Evolutionary conservation across 1,140 invertebrate species (phyloP).

Genomic region (Musca vetustissima): DNA sequence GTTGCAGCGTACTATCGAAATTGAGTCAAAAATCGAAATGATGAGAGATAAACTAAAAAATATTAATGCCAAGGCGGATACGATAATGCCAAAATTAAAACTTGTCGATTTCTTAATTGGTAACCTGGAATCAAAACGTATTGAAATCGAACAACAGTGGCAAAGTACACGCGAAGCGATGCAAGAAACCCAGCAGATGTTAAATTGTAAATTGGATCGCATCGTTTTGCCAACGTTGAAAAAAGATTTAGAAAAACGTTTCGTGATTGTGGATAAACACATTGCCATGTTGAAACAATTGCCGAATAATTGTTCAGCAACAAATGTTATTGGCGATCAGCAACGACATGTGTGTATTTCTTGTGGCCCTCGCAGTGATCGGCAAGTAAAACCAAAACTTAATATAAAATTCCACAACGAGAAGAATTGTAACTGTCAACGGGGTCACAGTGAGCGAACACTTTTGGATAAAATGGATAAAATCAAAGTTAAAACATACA

Average conservation of each 20-base stretch:
- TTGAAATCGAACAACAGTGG: conserved; percentile 39
- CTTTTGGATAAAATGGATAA: conserved; percentile 10
- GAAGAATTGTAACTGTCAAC: too few relatives aligned
- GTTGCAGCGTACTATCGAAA: conserved; percentile 33
- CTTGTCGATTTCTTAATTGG: conserved; percentile 43
- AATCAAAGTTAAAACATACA: background rate
- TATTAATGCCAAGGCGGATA: conserved; percentile 34
- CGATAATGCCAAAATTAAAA: conserved; percentile 36
- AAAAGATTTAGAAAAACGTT: conserved; percentile 45
- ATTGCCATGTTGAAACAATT: conserved; percentile 33
- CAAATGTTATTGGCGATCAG: conserved; percentile 34
- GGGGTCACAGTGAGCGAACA: background rate
- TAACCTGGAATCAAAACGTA: conserved; percentile 41
- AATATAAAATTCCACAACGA: background rate
- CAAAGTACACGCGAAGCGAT: conserved; percentile 43
- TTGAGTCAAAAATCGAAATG: conserved; percentile 28
- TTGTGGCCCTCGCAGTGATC: background rate
- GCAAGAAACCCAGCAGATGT: conserved; percentile 52
- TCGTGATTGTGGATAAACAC: conserved; percentile 37
- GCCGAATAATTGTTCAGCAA: conserved; percentile 40
- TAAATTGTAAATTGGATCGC: conserved; percentile 51
- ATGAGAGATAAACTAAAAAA: conserved; percentile 36
- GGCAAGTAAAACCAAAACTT: background rate
- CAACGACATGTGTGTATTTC: conserved; percentile 26
- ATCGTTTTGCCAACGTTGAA: conserved; percentile 49